Base-by-base conservation (phyloP, 1,140 invertebrate species). In the Drosophila erecta region DNA sequence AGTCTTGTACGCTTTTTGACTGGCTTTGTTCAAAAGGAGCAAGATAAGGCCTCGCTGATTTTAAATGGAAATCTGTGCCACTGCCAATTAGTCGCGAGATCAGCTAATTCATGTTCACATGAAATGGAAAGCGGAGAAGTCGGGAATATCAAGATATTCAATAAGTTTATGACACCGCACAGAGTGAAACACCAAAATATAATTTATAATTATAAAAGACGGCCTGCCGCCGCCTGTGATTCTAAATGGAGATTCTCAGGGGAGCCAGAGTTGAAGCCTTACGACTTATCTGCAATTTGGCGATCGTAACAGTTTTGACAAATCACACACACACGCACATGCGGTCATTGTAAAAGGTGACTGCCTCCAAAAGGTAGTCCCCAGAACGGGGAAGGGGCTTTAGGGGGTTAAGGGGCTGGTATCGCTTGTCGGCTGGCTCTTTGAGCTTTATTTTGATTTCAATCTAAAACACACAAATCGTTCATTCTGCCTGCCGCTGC, bases 401-500 rank as follows among this genome's bases (percentile, higher is more conserved):
- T 12, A 20, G 8, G 10, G 41, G 11, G 41, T 11, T 17, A 43
- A 27, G 58, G 41, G n/a, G 6, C 37, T 47, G 0, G 33, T 70
- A 55, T 72, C 72, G 70, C 65, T 41, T 47, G 65, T 65, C 84
- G 79, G 83, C 56, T 4, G 58, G 59, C 77, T 33, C 47, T 87
- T 87, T 87, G 84, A 87, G 84, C 79, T 87, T 87, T 89, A 89
- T 73, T 87, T 80, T 86, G 86, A 90, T 90, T 90, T 90, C 87
- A 86, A 90, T 90, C 86, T 90, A 83, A 90, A 90, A 90, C 81
- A 86, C 86, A 90, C 86, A 90, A 90, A 90, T 90, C 86, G 86
- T 90, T 90, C 86, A 90, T 90, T 81, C 81, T 79, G 78, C 65
- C 46, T 54, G 46, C 58, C 60, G 74, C 47, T 49, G 35, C 41